Percentiles rank a stretch among this genome's conserved stretches.
phyloP scores from a whole-genome alignment of 2,888 invertebrate genomes.

The Erebia ligea region DNA sequence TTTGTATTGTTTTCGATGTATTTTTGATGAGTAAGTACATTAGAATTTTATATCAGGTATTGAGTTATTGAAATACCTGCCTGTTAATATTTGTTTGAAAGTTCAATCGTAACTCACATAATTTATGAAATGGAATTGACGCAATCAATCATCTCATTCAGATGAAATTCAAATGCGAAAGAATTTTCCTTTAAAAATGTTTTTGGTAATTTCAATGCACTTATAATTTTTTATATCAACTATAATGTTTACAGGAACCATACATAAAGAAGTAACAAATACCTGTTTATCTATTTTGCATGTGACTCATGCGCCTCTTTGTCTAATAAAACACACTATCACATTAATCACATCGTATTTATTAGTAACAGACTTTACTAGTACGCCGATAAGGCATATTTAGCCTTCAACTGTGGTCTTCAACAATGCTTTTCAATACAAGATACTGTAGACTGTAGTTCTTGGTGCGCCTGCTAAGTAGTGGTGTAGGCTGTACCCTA shows the following conservation, averaged over 20 bases:
- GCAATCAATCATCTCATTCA: too few relatives aligned
- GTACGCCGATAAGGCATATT: conserved; percentile 14
- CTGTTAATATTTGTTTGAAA: too few relatives aligned
- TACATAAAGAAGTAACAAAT: conserved; percentile 49
- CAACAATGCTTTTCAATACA: neutral
- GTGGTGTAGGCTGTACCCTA: too few relatives aligned
- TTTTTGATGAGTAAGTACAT: conserved; percentile 7
- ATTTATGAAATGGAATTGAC: too few relatives aligned
- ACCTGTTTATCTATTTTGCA: conserved; percentile 29
- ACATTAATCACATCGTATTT: conserved; percentile 17
- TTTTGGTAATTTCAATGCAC: too few relatives aligned
- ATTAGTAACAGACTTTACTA: neutral
- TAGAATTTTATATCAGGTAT: neutral
- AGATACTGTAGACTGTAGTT: neutral
- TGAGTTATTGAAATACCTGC: neutral
- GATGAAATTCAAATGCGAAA: too few relatives aligned
- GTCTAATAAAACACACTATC: conserved; percentile 34
- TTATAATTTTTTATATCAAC: too few relatives aligned
- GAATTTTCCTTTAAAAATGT: too few relatives aligned
- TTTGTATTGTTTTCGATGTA: conserved; percentile 11
- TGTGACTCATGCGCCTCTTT: conserved; percentile 55
- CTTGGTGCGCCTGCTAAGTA: too few relatives aligned
- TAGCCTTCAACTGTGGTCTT: too few relatives aligned
- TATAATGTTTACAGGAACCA: conserved; percentile 51
- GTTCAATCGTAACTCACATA: too few relatives aligned